Evolutionary conservation across 1,140 invertebrate species (phyloP).

Genomic region (Drosophila oshimai): DNA sequence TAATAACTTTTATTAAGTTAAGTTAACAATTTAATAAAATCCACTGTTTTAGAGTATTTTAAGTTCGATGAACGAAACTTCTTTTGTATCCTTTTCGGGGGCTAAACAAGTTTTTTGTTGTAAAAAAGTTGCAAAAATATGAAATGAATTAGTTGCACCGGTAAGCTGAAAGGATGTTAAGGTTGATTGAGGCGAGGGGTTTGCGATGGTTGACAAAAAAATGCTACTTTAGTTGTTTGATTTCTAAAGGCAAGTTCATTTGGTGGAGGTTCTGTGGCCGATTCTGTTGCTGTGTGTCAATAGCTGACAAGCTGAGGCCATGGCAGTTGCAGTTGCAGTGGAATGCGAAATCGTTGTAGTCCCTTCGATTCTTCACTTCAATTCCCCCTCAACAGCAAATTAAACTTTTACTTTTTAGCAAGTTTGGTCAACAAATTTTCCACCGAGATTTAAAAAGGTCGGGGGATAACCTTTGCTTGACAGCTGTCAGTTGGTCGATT

Average conservation of each 20-base stretch:
- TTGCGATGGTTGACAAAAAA: slow-evolving; percentile 56
- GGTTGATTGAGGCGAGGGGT: too few species aligned
- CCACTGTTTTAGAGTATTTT: too few species aligned
- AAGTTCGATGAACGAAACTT: too few species aligned
- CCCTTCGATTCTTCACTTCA: neutral
- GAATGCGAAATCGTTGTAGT: slow-evolving; percentile 34
- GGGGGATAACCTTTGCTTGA: slow-evolving; percentile 24
- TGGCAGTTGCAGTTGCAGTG: slow-evolving; percentile 8
- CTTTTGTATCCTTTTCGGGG: slow-evolving; percentile 6
- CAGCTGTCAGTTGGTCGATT: slow-evolving; percentile 9
- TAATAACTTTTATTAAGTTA: too few species aligned
- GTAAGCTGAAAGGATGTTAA: too few species aligned
- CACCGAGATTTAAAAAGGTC: slow-evolving; percentile 1
- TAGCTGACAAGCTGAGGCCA: slow-evolving; percentile 38
- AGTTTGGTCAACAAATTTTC: slow-evolving; percentile 30
- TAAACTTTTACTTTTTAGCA: slow-evolving; percentile 64
- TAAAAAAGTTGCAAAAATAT: slow-evolving; percentile 74
- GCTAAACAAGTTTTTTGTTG: slow-evolving; percentile 45
- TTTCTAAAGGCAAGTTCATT: slow-evolving; percentile 50
- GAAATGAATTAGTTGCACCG: too few species aligned
- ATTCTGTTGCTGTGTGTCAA: slow-evolving; percentile 32
- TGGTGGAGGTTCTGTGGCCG: neutral
- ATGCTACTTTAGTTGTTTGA: slow-evolving; percentile 61
- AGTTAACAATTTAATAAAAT: too few species aligned
- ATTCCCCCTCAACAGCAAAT: slow-evolving; percentile 23